Conservation (phyloP, 2,797 vertebrate genomes). For the Malacoctenus gilli region DNA sequence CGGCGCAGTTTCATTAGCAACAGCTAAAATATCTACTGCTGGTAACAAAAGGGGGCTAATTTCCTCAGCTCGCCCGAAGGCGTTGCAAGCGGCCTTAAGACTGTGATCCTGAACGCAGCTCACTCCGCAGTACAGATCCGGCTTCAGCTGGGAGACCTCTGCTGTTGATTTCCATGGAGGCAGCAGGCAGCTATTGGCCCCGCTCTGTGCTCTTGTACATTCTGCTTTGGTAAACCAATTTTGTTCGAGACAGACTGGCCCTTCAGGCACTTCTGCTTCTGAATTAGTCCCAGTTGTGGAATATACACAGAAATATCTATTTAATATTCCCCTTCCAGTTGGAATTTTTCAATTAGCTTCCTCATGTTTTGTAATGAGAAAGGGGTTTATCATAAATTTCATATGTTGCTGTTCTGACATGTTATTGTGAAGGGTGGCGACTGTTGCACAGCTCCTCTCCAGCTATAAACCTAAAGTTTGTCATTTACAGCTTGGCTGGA, state of each 20-base stretch:
- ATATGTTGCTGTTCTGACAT: slow-evolving; percentile 67
- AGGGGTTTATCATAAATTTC: slow-evolving; percentile 67
- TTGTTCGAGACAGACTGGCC: slow-evolving; percentile 72
- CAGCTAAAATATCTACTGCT: slow-evolving; percentile 41
- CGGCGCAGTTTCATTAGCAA: slow-evolving; percentile 40
- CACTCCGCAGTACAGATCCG: slow-evolving; percentile 44
- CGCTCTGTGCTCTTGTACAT: slow-evolving; percentile 55
- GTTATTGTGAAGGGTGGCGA: slow-evolving; percentile 47
- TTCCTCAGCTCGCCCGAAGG: slow-evolving; percentile 47
- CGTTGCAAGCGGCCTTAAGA: slow-evolving; percentile 42
- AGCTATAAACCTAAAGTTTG: slow-evolving; percentile 47
- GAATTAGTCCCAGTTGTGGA: slow-evolving; percentile 77
- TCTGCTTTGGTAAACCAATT: slow-evolving; percentile 78
- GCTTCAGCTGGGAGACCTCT: slow-evolving; percentile 55
- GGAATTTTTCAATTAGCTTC: slow-evolving; percentile 76
- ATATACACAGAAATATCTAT: slow-evolving; percentile 75
- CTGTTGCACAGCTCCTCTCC: slow-evolving; percentile 35
- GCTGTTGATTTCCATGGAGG: slow-evolving; percentile 68
- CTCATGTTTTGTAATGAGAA: slow-evolving; percentile 74
- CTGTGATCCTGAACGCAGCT: slow-evolving; percentile 52
- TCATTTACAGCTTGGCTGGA: slow-evolving; percentile 45
- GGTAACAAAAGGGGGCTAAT: slow-evolving; percentile 48
- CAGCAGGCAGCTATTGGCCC: slow-evolving; percentile 63
- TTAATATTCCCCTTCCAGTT: slow-evolving; percentile 77
- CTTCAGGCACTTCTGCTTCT: slow-evolving; percentile 75